Evolutionary conservation across 1,140 invertebrate species (phyloP).

Genomic region (Ostrea edulis): DNA sequence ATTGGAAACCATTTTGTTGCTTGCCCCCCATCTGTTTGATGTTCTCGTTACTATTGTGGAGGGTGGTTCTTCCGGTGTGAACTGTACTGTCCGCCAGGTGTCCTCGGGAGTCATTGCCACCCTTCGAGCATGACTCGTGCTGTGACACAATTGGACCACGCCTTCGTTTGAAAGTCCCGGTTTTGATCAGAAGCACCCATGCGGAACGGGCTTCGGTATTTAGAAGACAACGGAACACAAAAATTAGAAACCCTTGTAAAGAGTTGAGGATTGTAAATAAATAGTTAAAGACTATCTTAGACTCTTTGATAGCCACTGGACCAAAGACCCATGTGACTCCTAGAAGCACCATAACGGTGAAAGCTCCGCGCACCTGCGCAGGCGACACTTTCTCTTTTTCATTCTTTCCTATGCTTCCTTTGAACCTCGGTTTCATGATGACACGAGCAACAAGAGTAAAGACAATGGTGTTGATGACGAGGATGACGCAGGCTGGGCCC

Average conservation of each 20-base stretch:
- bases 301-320: slow-evolving; percentile 80
- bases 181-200: slow-evolving; percentile 79
- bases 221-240: slow-evolving; percentile 81
- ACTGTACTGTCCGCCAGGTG: slow-evolving; percentile 44
- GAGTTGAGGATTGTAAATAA: slow-evolving; percentile 81
- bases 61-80: slow-evolving; percentile 38
- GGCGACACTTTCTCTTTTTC: slow-evolving; percentile 64
- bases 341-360: slow-evolving; percentile 82
- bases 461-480: slow-evolving; percentile 80
- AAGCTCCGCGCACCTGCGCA: slow-evolving; percentile 81
- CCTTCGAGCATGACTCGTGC: slow-evolving; percentile 49
- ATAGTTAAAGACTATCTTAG: slow-evolving; percentile 80
- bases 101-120: slow-evolving; percentile 43
- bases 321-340: slow-evolving; percentile 83
- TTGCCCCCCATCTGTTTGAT: not conserved
- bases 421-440: slow-evolving; percentile 78
- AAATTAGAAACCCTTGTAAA: slow-evolving; percentile 82
- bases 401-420: slow-evolving; percentile 59
- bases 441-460: slow-evolving; percentile 81
- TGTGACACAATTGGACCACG: slow-evolving; percentile 65
- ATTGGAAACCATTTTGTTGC: not conserved
- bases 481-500: slow-evolving; percentile 80
- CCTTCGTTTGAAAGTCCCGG: slow-evolving; percentile 75
- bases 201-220: slow-evolving; percentile 80
- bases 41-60: slow-evolving; percentile 41